Conservation (phyloP, 1,140 invertebrate genomes). For the Heliothis virescens region DNA sequence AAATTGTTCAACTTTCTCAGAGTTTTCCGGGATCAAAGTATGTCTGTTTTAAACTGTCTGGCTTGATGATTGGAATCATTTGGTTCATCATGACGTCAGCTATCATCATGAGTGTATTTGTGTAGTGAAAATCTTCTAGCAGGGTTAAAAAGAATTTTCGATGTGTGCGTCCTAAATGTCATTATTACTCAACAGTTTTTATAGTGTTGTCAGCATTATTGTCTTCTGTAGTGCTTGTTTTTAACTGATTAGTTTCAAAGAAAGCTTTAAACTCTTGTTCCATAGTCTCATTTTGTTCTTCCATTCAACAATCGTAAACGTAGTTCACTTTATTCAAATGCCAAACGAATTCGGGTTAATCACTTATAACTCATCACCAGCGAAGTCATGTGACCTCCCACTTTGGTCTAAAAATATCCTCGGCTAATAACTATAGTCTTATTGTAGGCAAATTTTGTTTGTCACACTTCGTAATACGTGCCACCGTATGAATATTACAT, state of each 20-base stretch:
- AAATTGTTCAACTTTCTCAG: background rate
- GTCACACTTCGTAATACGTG: constrained; percentile 39
- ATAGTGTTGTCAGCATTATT: too few relatives aligned
- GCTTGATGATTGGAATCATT: constrained; percentile 6
- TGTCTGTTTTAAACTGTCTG: constrained; percentile 12
- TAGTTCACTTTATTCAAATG: constrained; percentile 17
- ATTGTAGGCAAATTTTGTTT: constrained; percentile 48
- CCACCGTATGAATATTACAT: constrained; percentile 51
- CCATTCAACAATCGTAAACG: background rate
- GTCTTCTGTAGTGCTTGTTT: too few relatives aligned
- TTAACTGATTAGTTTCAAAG: too few relatives aligned
- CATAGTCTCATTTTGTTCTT: background rate
- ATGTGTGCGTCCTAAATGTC: too few relatives aligned
- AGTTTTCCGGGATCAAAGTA: background rate
- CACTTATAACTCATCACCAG: constrained; percentile 55
- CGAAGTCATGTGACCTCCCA: constrained; percentile 43
- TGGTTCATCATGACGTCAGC: constrained; percentile 3
- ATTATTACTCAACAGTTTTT: too few relatives aligned
- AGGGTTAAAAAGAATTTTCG: too few relatives aligned
- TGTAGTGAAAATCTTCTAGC: too few relatives aligned
- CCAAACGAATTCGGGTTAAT: constrained; percentile 58
- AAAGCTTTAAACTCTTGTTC: background rate
- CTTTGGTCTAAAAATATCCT: constrained; percentile 44
- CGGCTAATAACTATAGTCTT: constrained; percentile 45
- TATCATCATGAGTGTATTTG: too few relatives aligned